These are phyloP conservation scores for Dendronephthya gigantea DNA, from an alignment of 64 coral and sea anemone species.

Conservation along the genomic window DNA sequence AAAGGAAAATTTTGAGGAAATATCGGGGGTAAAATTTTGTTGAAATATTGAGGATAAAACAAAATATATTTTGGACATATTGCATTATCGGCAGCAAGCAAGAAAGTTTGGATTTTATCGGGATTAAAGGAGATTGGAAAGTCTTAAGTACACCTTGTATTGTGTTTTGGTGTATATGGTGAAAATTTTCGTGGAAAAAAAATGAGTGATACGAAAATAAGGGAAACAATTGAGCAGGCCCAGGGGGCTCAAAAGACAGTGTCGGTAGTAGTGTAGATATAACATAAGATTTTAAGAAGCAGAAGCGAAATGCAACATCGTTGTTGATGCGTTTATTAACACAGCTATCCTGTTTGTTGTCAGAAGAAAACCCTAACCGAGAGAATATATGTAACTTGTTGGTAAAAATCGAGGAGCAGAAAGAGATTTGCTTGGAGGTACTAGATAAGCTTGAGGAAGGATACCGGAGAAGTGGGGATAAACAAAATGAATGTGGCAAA, in stretches of 20 bases:
- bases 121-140: not conserved
- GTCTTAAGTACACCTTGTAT: not conserved
- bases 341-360: not conserved
- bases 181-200: not conserved
- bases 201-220: not conserved
- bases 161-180: not conserved
- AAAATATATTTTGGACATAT: not conserved
- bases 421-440: constrained; percentile 13
- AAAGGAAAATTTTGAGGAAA: not conserved
- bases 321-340: not conserved
- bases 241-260: not conserved
- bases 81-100: not conserved
- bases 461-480: not conserved
- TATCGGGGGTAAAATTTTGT: not conserved
- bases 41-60: not conserved
- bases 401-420: constrained; percentile 24
- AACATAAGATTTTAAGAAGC: not conserved
- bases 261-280: not conserved
- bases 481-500: constrained; percentile 18
- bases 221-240: not conserved
- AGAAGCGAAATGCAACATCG: not conserved
- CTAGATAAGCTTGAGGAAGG: constrained; percentile 1
- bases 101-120: not conserved
- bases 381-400: not conserved
- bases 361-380: not conserved